Evolutionary conservation across 2,113 vertebrate species (phyloP).

Genomic region (Calypte anna): DNA sequence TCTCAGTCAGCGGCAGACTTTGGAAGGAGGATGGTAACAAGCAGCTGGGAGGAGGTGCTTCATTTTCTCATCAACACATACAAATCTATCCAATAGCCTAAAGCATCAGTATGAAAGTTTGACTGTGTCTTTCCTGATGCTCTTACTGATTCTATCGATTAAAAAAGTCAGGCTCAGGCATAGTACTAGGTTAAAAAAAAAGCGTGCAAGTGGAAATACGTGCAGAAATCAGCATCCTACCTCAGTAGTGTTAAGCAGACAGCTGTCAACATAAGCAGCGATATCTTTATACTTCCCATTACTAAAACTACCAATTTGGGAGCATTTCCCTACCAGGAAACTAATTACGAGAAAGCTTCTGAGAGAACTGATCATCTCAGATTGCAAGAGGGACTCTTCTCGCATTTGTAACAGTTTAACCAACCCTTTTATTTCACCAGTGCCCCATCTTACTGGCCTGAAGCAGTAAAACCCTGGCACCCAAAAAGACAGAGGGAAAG

Average conservation of each 20-base stretch:
- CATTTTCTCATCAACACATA: neutral
- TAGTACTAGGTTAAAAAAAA: rapidly evolving
- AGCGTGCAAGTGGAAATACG: rapidly evolving
- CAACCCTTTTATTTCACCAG: neutral
- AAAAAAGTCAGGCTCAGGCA: neutral
- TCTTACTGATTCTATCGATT: neutral
- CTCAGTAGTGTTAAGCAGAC: neutral
- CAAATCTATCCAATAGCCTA: slow-evolving; percentile 12
- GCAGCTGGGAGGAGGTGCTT: neutral
- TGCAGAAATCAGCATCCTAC: neutral
- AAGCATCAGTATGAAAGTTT: neutral
- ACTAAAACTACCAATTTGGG: neutral
- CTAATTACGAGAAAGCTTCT: neutral
- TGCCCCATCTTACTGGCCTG: neutral
- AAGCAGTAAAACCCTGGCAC: neutral
- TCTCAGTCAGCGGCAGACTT: neutral
- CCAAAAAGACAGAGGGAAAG: neutral
- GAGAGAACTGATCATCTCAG: neutral
- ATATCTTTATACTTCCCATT: neutral
- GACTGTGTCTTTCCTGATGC: neutral
- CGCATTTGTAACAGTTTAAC: neutral
- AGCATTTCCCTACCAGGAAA: neutral
- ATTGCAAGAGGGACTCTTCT: neutral
- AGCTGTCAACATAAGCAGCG: neutral
- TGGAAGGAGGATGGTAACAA: slow-evolving; percentile 17